Evolutionary conservation across 2,113 vertebrate genomes (phyloP), one percentile per base, ranked within the genome.

Genomic region (Uria lomvia): DNA sequence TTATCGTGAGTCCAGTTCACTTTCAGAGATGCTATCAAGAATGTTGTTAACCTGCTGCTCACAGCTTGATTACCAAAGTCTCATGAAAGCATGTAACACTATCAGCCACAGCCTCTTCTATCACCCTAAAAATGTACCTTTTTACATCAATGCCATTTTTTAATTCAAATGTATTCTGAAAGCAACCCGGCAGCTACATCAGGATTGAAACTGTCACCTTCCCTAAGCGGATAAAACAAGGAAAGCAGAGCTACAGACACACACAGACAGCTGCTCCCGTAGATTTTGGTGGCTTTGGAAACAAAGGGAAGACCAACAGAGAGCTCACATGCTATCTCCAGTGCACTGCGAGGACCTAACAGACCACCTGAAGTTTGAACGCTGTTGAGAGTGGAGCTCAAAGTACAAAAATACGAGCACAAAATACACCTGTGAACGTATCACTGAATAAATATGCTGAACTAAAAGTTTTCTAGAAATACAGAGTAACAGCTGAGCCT

Each of bases 401-500:
- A 62, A 71, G 38, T 5, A 20, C 56, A 20, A 38, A 50, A 70
- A 59, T n/a, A 18, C 0, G 8, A 68, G 38, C 18, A 50, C 10
- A 18, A 60, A 15, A 6, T 9, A 5, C 2, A 20, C 21, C 43
- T 20, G 26, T n/a, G 26, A 71, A 19, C 1, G 0, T 15, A 24
- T 22, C 34, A 7, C 2, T 20, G 32, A 40, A 27, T 38, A 53
- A 52, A 59, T 0, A 34, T 2, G 2, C 30, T 5, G 30, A 71
- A 15, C 12, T 21, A 24, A 7, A 72, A 27, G 15, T 15, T 12
- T 15, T 15, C 56, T 55, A 72, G 59, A 66, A 67, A 27, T 12
- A 53, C 34, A 5, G 12, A 59, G n/a, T n/a, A n/a, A n/a, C n/a
- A n/a, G 21, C 40, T 6, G 56, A 36, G 18, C 21, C 14, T 15